Evolutionary conservation across 2,797 vertebrate genomes (phyloP), one percentile per base, ranked within the genome.

Genomic region (Alauda arvensis): DNA sequence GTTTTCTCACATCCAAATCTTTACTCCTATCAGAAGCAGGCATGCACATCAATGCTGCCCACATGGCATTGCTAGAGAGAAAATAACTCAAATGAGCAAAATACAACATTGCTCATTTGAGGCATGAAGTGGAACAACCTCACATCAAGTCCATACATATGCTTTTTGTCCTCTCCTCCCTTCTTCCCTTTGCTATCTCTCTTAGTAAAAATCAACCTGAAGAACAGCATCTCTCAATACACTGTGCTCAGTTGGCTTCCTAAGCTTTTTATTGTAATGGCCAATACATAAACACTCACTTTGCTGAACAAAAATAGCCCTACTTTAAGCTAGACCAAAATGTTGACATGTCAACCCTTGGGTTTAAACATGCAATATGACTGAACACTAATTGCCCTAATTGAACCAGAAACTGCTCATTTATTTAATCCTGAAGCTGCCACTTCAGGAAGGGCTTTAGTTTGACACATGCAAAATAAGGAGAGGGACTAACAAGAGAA

Each of bases 351-450:
- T 42, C 80, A 89, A 48, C 28, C 45, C 56, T 61, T 33, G 33
- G 33, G 43, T 90, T 88, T 88, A 82, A 92, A 81, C 37, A 56
- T 9, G 45, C 49, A 92, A 12, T 62, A 84, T 8, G n/a, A 85
- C 59, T 34, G 83, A 93, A 87, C 53, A 63, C 25, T 87, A 91
- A 91, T 74, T 93, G 87, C 74, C 48, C 17, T 80, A 93, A 92
- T 2, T 85, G 87, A 90, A 59, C 43, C 42, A 25, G 37, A 87
- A 88, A 19, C 71, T 31, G 24, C 34, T 42, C 28, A 33, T 33
- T 45, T 85, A 87, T 23, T 49, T 89, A 90, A 90, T 89, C 74
- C 67, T 66, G 34, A 87, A 86, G 60, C 89, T 88, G 91, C 76
- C 91, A 76, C 45, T 79, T 84, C 57, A 90, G 43, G 49, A 90